Conservation (phyloP, 2,888 invertebrate species). For the Heliconius sara region DNA sequence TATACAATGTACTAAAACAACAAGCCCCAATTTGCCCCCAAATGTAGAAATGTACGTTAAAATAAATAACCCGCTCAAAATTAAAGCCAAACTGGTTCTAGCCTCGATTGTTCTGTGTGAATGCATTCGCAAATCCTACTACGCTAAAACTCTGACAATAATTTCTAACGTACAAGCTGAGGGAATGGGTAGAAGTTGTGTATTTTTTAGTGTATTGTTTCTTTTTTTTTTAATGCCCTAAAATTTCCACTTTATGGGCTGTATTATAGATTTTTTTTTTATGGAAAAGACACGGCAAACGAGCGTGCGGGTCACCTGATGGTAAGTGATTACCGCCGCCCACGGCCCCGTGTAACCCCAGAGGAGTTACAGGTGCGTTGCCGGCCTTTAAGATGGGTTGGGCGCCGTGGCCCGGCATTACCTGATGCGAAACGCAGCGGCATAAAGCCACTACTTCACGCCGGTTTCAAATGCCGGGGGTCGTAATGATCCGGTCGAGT, state of each 20-base stretch:
- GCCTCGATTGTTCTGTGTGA: conserved; percentile 38
- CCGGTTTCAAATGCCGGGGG: too few relatives aligned
- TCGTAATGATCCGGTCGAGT: too few relatives aligned
- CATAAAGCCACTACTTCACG: too few relatives aligned
- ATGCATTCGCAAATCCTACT: conserved; percentile 41
- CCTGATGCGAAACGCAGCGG: too few relatives aligned
- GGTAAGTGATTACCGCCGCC: too few relatives aligned
- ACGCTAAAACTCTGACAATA: conserved; percentile 36
- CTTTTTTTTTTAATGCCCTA: neutral
- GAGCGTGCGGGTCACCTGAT: too few relatives aligned
- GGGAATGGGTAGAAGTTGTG: neutral
- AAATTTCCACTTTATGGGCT: neutral
- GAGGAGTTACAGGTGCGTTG: too few relatives aligned
- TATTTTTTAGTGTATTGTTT: neutral
- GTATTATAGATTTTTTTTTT: too few relatives aligned
- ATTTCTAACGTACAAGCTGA: conserved; percentile 14
- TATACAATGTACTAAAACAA: conserved; percentile 33
- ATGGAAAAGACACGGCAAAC: too few relatives aligned
- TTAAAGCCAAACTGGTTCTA: conserved; percentile 35
- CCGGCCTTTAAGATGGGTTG: too few relatives aligned
- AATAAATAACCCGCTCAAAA: conserved; percentile 40
- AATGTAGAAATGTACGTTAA: conserved; percentile 36
- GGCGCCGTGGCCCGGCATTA: too few relatives aligned
- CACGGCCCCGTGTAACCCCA: too few relatives aligned
- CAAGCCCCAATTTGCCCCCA: conserved; percentile 26